Percentiles rank a stretch among this genome's conserved stretches.
phyloP scores from a whole-genome alignment of 1,140 invertebrate genomes.

The Dendroctonus valens region DNA sequence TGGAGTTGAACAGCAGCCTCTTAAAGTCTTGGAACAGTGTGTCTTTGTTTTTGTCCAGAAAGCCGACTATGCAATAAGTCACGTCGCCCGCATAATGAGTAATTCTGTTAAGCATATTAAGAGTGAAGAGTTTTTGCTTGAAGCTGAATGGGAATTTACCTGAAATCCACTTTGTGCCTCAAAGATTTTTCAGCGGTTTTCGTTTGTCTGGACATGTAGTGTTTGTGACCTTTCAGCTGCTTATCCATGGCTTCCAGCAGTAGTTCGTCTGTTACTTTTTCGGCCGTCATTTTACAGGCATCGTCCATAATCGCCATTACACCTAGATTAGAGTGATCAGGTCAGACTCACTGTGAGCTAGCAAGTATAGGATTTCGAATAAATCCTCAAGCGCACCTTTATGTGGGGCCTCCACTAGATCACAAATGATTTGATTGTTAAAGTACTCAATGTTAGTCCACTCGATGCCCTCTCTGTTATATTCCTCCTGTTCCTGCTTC shows the following conservation, averaged over 20 bases:
- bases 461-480: constrained; percentile 85
- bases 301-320: constrained; percentile 93
- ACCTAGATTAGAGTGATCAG: constrained; percentile 46
- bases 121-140: constrained; percentile 12
- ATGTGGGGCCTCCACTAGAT: constrained; percentile 85
- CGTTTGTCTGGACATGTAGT: constrained; percentile 85
- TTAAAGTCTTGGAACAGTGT: constrained; percentile 95
- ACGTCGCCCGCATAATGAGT: constrained; percentile 95
- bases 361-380: no score
- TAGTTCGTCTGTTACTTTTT: constrained; percentile 88
- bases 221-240: constrained; percentile 80
- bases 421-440: constrained; percentile 91
- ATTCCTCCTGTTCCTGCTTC: constrained; percentile 96
- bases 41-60: constrained; percentile 96
- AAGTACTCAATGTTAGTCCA: constrained; percentile 92
- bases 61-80: constrained; percentile 84
- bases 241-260: constrained; percentile 91
- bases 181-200: constrained; percentile 79
- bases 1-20: constrained; percentile 80
- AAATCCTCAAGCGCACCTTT: constrained; percentile 55
- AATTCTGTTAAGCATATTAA: constrained; percentile 38
- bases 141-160: constrained; percentile 1
- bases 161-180: constrained; percentile 63
- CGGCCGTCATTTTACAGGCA: constrained; percentile 85
- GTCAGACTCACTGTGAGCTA: not conserved